Conservation (phyloP, 2,888 invertebrate genomes). For the Limnephilus rhombicus region DNA sequence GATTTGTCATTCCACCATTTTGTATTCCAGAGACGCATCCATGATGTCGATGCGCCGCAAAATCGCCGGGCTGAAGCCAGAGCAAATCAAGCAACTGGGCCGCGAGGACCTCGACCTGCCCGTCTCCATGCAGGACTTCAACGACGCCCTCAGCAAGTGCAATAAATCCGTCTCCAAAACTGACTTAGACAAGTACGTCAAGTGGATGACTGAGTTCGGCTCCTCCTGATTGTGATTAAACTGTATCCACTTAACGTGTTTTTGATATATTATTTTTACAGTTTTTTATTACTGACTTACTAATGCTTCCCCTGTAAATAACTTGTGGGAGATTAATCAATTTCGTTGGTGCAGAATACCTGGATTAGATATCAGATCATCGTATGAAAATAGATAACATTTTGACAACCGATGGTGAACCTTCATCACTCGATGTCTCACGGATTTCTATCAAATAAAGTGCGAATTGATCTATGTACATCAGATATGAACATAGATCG, state of each 20-base stretch:
- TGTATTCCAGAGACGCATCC: constrained; percentile 89
- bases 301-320: not conserved
- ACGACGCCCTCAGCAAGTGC: constrained; percentile 95
- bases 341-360: not conserved
- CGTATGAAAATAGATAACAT: not conserved
- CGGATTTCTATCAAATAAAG: not conserved
- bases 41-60: constrained; percentile 99
- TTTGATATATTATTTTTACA: constrained; percentile 32
- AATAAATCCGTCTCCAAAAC: constrained; percentile 97
- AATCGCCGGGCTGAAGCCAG: constrained; percentile 94
- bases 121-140: constrained; percentile 94
- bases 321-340: not conserved
- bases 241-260: constrained; percentile 27
- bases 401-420: not conserved
- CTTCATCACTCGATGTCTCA: not conserved
- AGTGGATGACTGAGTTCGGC: constrained; percentile 99
- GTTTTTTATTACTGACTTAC: constrained; percentile 30
- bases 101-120: constrained; percentile 97
- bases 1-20: not conserved
- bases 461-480: not conserved
- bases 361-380: not conserved
- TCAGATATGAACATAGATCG: not conserved
- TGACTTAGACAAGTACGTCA: constrained; percentile 96
- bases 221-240: constrained; percentile 84
- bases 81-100: constrained; percentile 95